These are phyloP conservation scores for Elgonia sp. DNA, from an alignment of 2,888 invertebrate species.

Conservation along the genomic window DNA sequence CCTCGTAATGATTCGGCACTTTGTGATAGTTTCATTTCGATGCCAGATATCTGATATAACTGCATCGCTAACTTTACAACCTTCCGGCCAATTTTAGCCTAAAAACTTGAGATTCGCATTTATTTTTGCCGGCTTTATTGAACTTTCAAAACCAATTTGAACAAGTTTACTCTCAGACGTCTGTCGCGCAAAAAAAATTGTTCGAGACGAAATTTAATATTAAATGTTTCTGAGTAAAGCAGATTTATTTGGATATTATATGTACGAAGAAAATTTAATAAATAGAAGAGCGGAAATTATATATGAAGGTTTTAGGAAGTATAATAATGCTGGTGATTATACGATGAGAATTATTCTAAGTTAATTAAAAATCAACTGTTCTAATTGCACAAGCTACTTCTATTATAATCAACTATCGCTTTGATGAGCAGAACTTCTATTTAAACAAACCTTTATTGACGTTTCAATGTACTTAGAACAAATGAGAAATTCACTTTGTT, in stretches of 20 bases:
- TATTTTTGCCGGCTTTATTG: constrained; percentile 51
- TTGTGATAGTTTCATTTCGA: constrained; percentile 71
- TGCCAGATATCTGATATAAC: constrained; percentile 62
- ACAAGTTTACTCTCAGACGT: constrained; percentile 16
- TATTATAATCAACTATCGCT: constrained; percentile 38
- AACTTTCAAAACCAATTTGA: constrained; percentile 51
- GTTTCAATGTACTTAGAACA: constrained; percentile 49
- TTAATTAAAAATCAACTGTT: constrained; percentile 36
- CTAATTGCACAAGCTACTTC: constrained; percentile 33
- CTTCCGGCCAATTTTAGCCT: constrained; percentile 21
- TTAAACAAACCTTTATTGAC: constrained; percentile 62
- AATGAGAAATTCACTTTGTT: constrained; percentile 47
- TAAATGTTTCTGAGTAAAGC: background rate
- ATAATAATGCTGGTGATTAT: too few species aligned
- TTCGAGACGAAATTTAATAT: background rate
- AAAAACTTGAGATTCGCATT: constrained; percentile 44
- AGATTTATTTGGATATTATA: background rate
- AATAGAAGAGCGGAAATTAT: too few species aligned
- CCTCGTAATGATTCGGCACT: constrained; percentile 73
- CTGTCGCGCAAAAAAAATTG: background rate
- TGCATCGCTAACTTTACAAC: constrained; percentile 50
- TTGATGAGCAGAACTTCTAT: constrained; percentile 46
- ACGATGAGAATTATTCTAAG: background rate
- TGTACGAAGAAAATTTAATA: background rate
- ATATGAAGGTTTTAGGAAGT: too few species aligned